Base-by-base conservation (phyloP, 2,797 vertebrate genomes). In the Carduelis carduelis region DNA sequence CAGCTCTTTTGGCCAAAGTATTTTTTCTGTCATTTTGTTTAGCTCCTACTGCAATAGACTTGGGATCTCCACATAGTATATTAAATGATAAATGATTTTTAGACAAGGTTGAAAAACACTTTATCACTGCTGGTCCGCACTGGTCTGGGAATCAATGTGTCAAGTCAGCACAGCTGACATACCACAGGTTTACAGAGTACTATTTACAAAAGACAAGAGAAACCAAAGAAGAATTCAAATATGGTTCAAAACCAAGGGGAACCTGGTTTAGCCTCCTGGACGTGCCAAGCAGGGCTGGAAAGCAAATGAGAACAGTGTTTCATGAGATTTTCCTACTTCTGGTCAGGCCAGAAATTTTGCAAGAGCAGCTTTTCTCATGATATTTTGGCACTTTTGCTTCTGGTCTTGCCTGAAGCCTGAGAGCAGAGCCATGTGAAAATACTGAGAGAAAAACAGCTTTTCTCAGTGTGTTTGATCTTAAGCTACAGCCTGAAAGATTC, bases 301-400 rank as follows among this genome's bases (percentile, higher is more conserved):
- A 88, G 92, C 75, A 89, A 66, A 81, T 0, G 27, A 87, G 77
- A 95, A 70, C 52, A 82, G 50, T 37, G 75, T 93, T 97, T 95
- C 74, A 82, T 88, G 91, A 95, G 75, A 90, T 95, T 95, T 94
- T 96, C 91, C 90, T 89, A 75, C 56, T 86, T 93, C 78, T 94
- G 81, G 78, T 92, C 63, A 85, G 49, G 81, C 92, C 92, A 96
- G 70, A 95, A 91, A 84, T 96, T 96, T 96, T 95, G 86, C 78
- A 94, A 87, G 80, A 87, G 46, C 84, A 95, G 78, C 59, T 83
- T 95, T 96, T 96, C 95, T 89, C 94, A 86, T 96, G 93, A 30
- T 94, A 87, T 84, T 95, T 94, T 96, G 94, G 90, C 86, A 44
- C 66, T 88, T 87, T 72, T 91, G 56, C 46, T 87, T 83, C 88